Percentiles rank a stretch among this genome's conserved stretches.
Evolutionary conservation across 2,113 vertebrate species (phyloP).

Genomic region (Furnarius figulus): DNA sequence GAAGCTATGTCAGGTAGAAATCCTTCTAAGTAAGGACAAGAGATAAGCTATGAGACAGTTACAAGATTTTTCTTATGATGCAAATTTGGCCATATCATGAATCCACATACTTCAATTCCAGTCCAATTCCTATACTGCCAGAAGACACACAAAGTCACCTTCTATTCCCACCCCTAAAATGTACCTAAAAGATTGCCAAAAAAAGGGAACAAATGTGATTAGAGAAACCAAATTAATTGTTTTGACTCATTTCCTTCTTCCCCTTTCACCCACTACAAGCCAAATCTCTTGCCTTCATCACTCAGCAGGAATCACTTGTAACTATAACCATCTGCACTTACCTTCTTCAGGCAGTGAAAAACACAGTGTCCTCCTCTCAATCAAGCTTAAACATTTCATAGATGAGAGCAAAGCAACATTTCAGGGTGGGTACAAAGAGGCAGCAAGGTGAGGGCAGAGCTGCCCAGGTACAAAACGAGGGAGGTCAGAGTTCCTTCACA

Average conservation of each 20-base stretch:
- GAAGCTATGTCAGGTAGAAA: background rate
- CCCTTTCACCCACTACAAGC: background rate
- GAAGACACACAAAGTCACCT: background rate
- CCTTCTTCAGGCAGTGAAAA: background rate
- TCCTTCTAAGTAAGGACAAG: background rate
- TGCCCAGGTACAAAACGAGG: fast-evolving
- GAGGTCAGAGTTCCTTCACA: background rate
- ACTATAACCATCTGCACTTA: background rate
- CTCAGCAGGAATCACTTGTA: background rate
- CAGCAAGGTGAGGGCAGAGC: background rate
- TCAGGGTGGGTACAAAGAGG: fast-evolving
- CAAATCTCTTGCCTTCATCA: background rate
- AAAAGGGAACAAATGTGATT: background rate
- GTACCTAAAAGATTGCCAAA: background rate
- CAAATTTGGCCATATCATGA: background rate
- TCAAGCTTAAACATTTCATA: fast-evolving
- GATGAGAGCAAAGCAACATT: background rate
- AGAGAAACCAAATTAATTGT: background rate
- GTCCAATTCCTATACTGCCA: background rate
- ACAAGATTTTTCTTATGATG: fast-evolving
- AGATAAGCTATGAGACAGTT: background rate
- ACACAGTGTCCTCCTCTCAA: background rate
- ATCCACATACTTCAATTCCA: background rate
- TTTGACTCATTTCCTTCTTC: background rate
- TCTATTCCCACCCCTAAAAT: background rate